Evolutionary conservation across 1,140 invertebrate genomes (phyloP).

Genomic region (Drosophila virilis): DNA sequence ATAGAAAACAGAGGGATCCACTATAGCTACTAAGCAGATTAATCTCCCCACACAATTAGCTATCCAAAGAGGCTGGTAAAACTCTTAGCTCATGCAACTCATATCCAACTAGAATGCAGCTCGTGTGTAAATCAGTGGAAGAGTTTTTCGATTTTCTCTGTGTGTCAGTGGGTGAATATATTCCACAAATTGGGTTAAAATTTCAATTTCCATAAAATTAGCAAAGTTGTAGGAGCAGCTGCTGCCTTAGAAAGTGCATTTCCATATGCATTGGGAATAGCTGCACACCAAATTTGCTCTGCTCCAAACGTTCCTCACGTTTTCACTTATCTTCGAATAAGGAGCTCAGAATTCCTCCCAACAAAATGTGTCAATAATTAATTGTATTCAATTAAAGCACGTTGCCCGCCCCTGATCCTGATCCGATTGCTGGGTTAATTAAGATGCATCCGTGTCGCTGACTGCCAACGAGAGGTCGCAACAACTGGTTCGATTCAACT

Average conservation of each 20-base stretch:
- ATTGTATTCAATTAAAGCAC: conserved; percentile 80
- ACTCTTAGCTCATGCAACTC: neutral
- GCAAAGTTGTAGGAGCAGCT: conserved; percentile 26
- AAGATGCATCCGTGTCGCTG: conserved; percentile 70
- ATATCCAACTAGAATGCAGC: neutral
- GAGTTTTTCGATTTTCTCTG: neutral
- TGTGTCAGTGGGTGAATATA: conserved; percentile 36
- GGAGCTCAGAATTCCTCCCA: conserved; percentile 36
- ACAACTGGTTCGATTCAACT: conserved; percentile 18
- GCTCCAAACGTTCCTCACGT: conserved; percentile 54
- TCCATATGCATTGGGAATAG: conserved; percentile 54
- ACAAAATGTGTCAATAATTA: conserved; percentile 82
- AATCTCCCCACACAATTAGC: conserved; percentile 45
- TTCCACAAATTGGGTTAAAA: conserved; percentile 61
- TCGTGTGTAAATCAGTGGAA: neutral
- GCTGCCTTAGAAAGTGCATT: conserved; percentile 65
- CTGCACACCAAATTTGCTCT: conserved; percentile 37
- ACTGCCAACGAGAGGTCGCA: conserved; percentile 39
- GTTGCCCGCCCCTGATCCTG: conserved; percentile 11
- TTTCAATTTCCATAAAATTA: conserved; percentile 60
- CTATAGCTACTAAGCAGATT: conserved; percentile 41
- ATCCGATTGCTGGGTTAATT: conserved; percentile 51
- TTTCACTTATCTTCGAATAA: conserved; percentile 45
- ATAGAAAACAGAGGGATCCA: conserved; percentile 15
- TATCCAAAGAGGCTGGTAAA: neutral